Percentiles rank a stretch among this genome's conserved stretches.
phyloP scores from a whole-genome alignment of 2,113 vertebrate genomes.

The Toxostoma redivivum region DNA sequence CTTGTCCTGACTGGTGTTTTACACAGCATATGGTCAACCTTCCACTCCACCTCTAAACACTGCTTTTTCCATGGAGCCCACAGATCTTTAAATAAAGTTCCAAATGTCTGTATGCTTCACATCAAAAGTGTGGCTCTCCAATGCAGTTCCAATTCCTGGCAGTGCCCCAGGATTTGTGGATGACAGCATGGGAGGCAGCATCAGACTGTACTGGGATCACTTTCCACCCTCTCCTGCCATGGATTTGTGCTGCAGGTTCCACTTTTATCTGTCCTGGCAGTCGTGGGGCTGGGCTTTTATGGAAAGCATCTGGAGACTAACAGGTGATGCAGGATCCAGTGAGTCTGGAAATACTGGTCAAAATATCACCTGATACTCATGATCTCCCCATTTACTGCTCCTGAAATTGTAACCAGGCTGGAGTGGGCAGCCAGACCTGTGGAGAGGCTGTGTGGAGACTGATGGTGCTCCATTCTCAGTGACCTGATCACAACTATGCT shows the following conservation, averaged over 20 bases:
- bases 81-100: not conserved
- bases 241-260: not conserved
- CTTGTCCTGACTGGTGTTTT: not conserved
- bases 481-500: slow-evolving; percentile 49
- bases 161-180: not conserved
- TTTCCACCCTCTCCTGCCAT: not conserved
- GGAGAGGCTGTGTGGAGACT: not conserved
- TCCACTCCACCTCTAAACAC: not conserved
- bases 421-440: not conserved
- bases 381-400: slow-evolving; percentile 9
- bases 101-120: not conserved
- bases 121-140: fast-evolving
- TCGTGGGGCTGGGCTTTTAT: not conserved
- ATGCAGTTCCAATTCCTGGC: not conserved
- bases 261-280: not conserved
- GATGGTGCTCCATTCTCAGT: not conserved
- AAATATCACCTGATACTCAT: slow-evolving; percentile 12
- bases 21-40: not conserved
- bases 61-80: not conserved
- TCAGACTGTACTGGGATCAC: not conserved
- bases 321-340: not conserved
- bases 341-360: not conserved
- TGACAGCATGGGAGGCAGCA: not conserved
- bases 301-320: slow-evolving; percentile 31
- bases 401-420: slow-evolving; percentile 21